A percentile compares a stretch with the other conserved stretches of the same genome.
Evolutionary conservation across 2,888 invertebrate species (phyloP).

Genomic region (Marasmarcha lunaedactyla): DNA sequence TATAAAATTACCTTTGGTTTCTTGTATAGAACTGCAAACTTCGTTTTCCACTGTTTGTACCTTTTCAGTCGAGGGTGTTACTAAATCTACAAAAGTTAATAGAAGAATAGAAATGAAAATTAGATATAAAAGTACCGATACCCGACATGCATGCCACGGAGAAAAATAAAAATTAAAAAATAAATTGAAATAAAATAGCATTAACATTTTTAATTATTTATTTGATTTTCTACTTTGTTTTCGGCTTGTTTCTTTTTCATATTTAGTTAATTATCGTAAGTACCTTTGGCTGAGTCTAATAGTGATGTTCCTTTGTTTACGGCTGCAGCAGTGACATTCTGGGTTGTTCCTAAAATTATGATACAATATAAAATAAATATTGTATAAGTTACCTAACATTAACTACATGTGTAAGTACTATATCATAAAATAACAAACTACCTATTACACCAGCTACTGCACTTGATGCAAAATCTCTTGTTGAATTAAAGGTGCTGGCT

Average conservation of each 20-base stretch:
- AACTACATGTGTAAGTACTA: too few species aligned
- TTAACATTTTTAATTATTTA: too few species aligned
- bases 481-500: slow-evolving; percentile 20
- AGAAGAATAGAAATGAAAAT: slow-evolving; percentile 20
- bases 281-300: slow-evolving; percentile 23
- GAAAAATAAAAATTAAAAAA: slow-evolving; percentile 13
- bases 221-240: too few species aligned
- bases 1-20: neutral
- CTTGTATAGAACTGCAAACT: neutral
- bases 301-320: slow-evolving; percentile 30
- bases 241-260: neutral
- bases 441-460: slow-evolving; percentile 17
- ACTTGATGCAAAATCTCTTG: slow-evolving; percentile 20
- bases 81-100: slow-evolving; percentile 32
- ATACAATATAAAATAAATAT: too few species aligned
- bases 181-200: neutral
- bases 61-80: slow-evolving; percentile 9
- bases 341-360: neutral
- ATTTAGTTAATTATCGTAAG: neutral
- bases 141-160: slow-evolving; percentile 23
- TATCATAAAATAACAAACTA: too few species aligned
- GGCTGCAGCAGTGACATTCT: slow-evolving; percentile 13
- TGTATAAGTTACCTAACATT: too few species aligned
- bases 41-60: too few species aligned
- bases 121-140: slow-evolving; percentile 16